These are phyloP conservation scores for Drosophila prosaltans DNA, from an alignment of 1,140 invertebrate genomes.

Conservation along the genomic window DNA sequence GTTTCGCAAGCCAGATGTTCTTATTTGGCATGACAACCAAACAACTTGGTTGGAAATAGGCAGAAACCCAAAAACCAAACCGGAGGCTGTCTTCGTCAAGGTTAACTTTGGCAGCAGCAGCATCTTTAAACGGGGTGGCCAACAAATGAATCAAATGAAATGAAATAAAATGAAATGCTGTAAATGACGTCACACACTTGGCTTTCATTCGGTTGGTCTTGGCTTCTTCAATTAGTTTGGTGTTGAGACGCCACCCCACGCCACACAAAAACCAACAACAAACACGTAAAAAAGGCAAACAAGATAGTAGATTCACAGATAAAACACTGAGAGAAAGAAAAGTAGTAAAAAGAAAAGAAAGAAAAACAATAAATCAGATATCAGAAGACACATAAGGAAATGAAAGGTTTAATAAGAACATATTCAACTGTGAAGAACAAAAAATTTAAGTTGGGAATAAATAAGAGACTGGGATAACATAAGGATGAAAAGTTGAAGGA, in stretches of 20 bases:
- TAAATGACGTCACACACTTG: conserved; percentile 13
- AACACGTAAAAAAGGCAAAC: conserved; percentile 4
- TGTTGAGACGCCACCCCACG: neutral
- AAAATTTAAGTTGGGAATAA: too few species aligned
- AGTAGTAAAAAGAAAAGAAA: neutral
- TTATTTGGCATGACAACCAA: conserved; percentile 56
- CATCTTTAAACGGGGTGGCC: conserved; percentile 11
- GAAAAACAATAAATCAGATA: neutral
- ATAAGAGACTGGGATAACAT: too few species aligned
- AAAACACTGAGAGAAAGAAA: conserved; percentile 1
- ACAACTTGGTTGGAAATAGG: neutral
- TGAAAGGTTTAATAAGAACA: too few species aligned
- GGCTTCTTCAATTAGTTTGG: conserved; percentile 18
- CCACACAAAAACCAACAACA: neutral
- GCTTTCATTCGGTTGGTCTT: neutral
- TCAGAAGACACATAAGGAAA: neutral
- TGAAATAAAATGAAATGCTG: neutral
- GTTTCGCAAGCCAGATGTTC: conserved; percentile 36
- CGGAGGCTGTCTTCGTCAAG: neutral
- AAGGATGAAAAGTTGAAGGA: too few species aligned
- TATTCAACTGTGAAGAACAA: too few species aligned
- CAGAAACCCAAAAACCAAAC: neutral
- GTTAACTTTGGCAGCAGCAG: neutral
- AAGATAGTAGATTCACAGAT: neutral
- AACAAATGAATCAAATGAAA: conserved; percentile 9